These are phyloP conservation scores for Macroteleia sp. DNA, from an alignment of 2,888 invertebrate species.

Conservation along the genomic window DNA sequence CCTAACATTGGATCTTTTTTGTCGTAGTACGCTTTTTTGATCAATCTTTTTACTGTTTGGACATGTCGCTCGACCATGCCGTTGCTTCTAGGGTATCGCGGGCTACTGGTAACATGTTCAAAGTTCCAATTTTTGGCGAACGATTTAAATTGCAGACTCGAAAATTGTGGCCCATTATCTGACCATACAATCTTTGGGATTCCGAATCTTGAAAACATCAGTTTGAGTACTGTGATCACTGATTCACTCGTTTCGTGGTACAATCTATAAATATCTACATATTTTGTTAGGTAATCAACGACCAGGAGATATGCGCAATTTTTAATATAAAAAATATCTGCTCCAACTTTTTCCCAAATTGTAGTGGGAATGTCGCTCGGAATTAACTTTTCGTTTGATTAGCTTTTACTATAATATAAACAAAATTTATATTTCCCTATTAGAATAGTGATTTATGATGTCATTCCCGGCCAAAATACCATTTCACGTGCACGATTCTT, in stretches of 20 bases:
- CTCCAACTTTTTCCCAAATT: too few species aligned
- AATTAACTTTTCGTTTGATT: conserved; percentile 15
- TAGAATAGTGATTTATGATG: neutral
- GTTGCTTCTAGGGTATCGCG: conserved; percentile 26
- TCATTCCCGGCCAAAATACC: conserved; percentile 49
- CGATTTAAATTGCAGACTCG: conserved; percentile 29
- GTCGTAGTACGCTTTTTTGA: conserved; percentile 30
- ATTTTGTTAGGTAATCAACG: conserved; percentile 23
- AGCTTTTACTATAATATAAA: conserved; percentile 20
- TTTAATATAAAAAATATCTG: conserved; percentile 17
- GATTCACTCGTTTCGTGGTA: neutral
- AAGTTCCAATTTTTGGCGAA: conserved; percentile 28
- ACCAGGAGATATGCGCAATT: neutral
- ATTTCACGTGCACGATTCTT: conserved; percentile 39
- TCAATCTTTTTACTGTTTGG: conserved; percentile 6
- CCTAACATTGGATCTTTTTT: conserved; percentile 55
- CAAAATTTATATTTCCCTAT: conserved; percentile 38
- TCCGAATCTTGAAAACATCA: conserved; percentile 61
- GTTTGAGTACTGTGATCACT: conserved; percentile 46
- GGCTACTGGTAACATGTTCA: conserved; percentile 19
- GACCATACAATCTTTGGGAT: conserved; percentile 59
- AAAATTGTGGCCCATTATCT: conserved; percentile 54
- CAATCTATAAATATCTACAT: neutral
- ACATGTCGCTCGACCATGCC: conserved; percentile 13
- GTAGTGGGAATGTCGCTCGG: too few species aligned